Evolutionary conservation across 2,113 vertebrate species (phyloP), one percentile per base, ranked within the genome.

Genomic region (Apteryx mantelli): DNA sequence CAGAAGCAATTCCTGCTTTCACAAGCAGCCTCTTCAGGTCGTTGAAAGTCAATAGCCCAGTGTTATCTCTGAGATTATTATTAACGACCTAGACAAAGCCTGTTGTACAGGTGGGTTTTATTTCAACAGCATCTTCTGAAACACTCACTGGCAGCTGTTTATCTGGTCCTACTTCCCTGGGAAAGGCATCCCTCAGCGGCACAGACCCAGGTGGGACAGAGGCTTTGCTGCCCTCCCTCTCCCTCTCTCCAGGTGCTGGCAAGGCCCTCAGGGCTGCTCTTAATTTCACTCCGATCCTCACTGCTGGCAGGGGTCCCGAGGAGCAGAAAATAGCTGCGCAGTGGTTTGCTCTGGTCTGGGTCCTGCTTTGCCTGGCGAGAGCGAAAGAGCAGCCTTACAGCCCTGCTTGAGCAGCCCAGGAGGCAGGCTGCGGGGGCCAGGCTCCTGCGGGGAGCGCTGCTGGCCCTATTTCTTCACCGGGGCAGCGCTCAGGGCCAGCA

Each of bases 381-480:
- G 11, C n/a, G 61, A 78, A 48, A 42, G 32, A 30, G 9, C 50
- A 92, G 86, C 70, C n/a, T 55, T 26, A 4, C 3, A 8, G 8
- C 24, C 4, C 1, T 11, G 50, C 22, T 30, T 42, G 66, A 86
- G 76, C 82, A 44, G 2, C 7, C 0, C 0, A 15, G 48, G 64
- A 63, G 58, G 13, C 53, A 30, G 5, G 44, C 87, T 74, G 91
- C 26, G 34, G 5, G 68, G 44, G 73, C 5, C 2, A 69, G 80
- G 56, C 20, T 70, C 73, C 55, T 11, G n/a, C 56, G 48, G 5
- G 5, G 17, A 42, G 40, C 42, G 8, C 9, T 76, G 36, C 80
- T 65, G 65, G 16, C 53, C 58, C 20, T 7, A 2, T 16, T 42
- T 32, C 3, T 36, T 71, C 30, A 13, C 8, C 36, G 28, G 68